Evolutionary conservation across 2,888 invertebrate genomes (phyloP).

Genomic region (Mayetiola destructor): DNA sequence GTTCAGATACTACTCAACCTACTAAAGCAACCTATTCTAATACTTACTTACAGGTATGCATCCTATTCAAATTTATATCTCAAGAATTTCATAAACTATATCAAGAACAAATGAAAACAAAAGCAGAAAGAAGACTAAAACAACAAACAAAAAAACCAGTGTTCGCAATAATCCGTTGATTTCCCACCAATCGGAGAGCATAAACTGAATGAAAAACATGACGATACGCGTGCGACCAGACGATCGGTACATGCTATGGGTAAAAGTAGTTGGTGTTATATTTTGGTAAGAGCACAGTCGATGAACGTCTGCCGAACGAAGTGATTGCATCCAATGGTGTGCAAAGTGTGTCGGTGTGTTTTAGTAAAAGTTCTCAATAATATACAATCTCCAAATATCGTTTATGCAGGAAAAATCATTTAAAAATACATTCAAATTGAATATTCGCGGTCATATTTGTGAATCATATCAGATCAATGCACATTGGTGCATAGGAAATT

Average conservation of each 20-base stretch:
- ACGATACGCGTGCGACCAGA: slow-evolving; percentile 11
- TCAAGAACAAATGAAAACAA: too few relatives aligned
- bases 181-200: too few relatives aligned
- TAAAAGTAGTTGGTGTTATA: background rate
- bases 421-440: background rate
- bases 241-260: too few relatives aligned
- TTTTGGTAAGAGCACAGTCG: slow-evolving; percentile 1
- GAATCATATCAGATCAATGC: background rate
- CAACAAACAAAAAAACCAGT: too few relatives aligned
- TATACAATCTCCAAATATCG: background rate
- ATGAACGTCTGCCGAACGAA: background rate
- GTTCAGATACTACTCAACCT: too few relatives aligned
- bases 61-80: too few relatives aligned
- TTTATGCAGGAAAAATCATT: background rate
- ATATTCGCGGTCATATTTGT: background rate
- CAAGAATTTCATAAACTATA: too few relatives aligned
- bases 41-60: too few relatives aligned
- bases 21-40: too few relatives aligned
- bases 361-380: background rate
- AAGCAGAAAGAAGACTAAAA: too few relatives aligned
- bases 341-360: too few relatives aligned
- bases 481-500: background rate
- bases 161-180: too few relatives aligned
- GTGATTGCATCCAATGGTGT: background rate
- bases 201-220: background rate